Evolutionary conservation across 2,797 vertebrate species (phyloP).

Genomic region (Babyrousa celebensis): DNA sequence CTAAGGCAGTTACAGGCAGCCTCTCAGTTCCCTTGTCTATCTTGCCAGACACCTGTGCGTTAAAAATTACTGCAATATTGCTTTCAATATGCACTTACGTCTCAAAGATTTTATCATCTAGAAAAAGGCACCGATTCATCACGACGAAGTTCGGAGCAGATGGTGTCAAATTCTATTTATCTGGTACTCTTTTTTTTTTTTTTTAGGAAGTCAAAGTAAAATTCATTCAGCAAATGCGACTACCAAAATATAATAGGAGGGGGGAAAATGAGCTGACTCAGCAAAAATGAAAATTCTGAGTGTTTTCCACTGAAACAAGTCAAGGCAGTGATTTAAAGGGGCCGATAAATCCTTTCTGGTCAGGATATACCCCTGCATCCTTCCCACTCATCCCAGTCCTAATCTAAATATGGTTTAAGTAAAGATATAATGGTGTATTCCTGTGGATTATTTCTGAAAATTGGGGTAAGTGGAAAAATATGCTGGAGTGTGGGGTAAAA

Average conservation of each 20-base stretch:
- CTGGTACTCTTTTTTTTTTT: conserved; percentile 25
- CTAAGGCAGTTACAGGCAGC: conserved; percentile 1
- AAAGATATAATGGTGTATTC: background rate
- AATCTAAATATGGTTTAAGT: background rate
- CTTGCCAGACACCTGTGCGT: conserved; percentile 55
- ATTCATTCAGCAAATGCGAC: conserved; percentile 43
- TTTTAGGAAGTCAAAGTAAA: conserved; percentile 64
- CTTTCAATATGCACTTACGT: conserved; percentile 60
- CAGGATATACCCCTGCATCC: accelerated
- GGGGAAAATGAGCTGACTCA: background rate
- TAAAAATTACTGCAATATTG: conserved; percentile 61
- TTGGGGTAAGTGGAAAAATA: background rate
- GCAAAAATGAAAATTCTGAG: conserved; percentile 37
- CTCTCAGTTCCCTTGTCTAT: conserved; percentile 39
- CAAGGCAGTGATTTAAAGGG: background rate
- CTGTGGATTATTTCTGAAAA: background rate
- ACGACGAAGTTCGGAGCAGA: conserved; percentile 73
- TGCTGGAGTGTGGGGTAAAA: background rate
- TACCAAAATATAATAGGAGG: conserved; percentile 48
- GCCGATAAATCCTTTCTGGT: accelerated
- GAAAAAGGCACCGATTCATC: conserved; percentile 65
- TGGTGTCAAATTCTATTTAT: conserved; percentile 76
- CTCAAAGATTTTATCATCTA: conserved; percentile 72
- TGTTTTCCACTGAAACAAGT: background rate
- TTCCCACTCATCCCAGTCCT: accelerated